A percentile compares a stretch with the other conserved stretches of the same genome.
These are phyloP conservation scores for Pipistrellus pygmaeus DNA, from an alignment of 2,797 vertebrate genomes.

Conservation along the genomic window DNA sequence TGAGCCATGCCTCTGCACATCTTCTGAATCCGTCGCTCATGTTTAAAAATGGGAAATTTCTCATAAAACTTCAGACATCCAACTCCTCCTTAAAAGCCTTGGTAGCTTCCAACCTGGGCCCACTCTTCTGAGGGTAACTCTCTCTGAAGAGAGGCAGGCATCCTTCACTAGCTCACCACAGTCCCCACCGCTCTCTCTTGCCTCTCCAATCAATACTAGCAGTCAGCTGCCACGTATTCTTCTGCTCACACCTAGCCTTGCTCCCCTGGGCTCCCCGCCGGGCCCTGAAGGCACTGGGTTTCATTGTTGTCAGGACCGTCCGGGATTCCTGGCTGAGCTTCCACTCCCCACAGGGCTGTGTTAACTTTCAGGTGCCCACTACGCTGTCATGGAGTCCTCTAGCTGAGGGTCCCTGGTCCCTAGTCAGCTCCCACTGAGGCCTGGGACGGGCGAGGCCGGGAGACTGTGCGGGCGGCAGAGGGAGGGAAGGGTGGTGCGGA, in stretches of 20 bases:
- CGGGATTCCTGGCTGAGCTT: background rate
- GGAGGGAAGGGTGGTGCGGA: background rate
- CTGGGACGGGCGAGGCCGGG: background rate
- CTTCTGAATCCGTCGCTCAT: background rate
- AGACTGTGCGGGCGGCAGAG: background rate
- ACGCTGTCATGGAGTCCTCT: background rate
- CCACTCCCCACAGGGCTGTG: background rate
- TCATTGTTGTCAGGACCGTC: background rate
- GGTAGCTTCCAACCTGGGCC: background rate
- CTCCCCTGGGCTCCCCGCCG: background rate
- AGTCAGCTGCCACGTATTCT: background rate
- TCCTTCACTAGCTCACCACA: background rate
- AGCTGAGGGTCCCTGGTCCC: background rate
- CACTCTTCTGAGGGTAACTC: background rate
- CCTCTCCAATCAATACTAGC: background rate
- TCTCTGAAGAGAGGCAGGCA: background rate
- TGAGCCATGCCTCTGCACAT: background rate
- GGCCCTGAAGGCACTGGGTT: background rate
- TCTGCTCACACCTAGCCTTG: background rate
- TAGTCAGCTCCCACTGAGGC: background rate
- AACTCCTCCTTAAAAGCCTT: background rate
- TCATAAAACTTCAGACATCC: background rate
- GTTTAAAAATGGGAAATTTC: background rate
- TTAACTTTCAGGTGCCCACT: background rate
- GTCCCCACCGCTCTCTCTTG: background rate